Conservation (phyloP, 2,113 vertebrate genomes). For the Electrona antarctica region DNA sequence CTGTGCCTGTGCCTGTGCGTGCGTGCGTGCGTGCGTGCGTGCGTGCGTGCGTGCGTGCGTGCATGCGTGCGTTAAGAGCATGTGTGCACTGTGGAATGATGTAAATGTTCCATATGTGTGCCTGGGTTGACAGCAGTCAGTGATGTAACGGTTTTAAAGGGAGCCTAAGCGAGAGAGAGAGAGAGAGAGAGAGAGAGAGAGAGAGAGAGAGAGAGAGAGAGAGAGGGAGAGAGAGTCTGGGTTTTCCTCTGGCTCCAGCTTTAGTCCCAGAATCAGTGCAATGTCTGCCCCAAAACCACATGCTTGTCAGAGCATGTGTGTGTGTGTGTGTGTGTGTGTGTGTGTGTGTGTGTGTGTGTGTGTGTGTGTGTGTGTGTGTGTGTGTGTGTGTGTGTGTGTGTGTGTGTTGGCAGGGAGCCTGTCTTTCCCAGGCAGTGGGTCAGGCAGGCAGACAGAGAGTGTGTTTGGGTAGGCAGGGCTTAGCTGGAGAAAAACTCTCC, state of each 20-base stretch:
- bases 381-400: constrained; percentile 44
- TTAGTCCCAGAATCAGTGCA: constrained; percentile 50
- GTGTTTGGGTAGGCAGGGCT: constrained; percentile 70
- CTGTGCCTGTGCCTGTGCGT: constrained; percentile 5
- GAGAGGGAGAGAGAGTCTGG: constrained; percentile 30
- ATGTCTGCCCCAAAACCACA: constrained; percentile 60
- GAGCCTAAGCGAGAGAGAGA: constrained; percentile 25
- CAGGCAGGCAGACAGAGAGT: constrained; percentile 2
- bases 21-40: constrained; percentile 17
- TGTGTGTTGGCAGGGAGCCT: constrained; percentile 59
- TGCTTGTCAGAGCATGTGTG: constrained; percentile 57
- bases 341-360: not conserved
- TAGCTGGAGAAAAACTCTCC: constrained; percentile 69
- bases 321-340: too few species aligned
- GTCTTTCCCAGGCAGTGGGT: constrained; percentile 47
- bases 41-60: constrained; percentile 2
- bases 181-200: constrained; percentile 22
- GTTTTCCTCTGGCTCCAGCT: constrained; percentile 65
- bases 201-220: constrained; percentile 31
- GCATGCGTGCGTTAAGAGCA: constrained; percentile 13
- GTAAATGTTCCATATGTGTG: not conserved
- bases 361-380: constrained; percentile 18
- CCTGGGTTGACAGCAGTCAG: not conserved
- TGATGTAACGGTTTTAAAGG: not conserved
- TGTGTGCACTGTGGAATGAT: not conserved